Base-by-base conservation (phyloP, 1,140 invertebrate species). In the Ridgeia piscesae region DNA sequence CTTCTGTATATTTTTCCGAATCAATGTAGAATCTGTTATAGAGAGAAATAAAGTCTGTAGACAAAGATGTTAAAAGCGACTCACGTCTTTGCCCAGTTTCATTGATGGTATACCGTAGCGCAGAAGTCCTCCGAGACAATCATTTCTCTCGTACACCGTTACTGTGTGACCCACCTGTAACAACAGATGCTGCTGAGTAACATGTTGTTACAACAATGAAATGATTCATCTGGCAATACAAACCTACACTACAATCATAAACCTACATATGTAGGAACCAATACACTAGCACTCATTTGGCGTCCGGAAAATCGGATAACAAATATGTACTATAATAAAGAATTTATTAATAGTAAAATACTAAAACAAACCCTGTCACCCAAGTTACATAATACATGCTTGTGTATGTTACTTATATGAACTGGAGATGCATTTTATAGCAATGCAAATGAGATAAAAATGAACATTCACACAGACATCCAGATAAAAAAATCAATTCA, bases 91-190 rank as follows among this genome's bases (percentile, higher is more conserved):
- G 93, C 98, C 97, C 0, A 99, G 96, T 96, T 99, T 99, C 98
- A 99, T 99, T 0, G 98, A 99, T 48, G 99, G 99, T 94, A 99
- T 99, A 91, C 99, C 99, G 96, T 99, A 99, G 95, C 99, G 98
- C 17, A 99, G 96, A 8, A 99, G 96, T 0, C 99, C 99, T 92
- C 99, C 99, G 58, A 99, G 96, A 33, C 98, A 97, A 96, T 99
- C 99, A 96, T 99, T 99, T 92, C 99, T 97, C 96, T 99, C 99
- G 96, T 98, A 99, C 34, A 99, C 99, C 1, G 98, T 99, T 0
- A 99, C 98, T 27, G 96, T 96, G 96, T 99, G 98, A 9, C 98
- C 98, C 93, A 97, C 98, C 96, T 97, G 93, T 27, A 94, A 94
- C 93, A 77, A 92, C 34, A 92, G 35, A 42, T 33, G 42, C 9